phyloP scores from a whole-genome alignment of 2,888 invertebrate genomes.

The Prosapia bicincta region DNA sequence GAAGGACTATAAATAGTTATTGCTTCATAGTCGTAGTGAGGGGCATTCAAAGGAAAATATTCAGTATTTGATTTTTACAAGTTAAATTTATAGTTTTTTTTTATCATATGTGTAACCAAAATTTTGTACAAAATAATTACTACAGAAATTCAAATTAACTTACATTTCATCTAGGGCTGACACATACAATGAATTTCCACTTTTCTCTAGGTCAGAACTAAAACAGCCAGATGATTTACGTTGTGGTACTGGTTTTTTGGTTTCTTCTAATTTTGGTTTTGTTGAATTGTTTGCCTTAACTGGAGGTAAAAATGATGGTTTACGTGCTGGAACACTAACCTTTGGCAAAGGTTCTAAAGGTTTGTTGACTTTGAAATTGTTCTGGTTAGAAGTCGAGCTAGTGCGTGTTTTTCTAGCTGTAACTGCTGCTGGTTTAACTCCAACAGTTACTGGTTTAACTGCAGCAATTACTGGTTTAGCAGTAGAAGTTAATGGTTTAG shows the following conservation, averaged over 20 bases:
- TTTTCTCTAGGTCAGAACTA: slow-evolving; percentile 32
- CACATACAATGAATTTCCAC: slow-evolving; percentile 35
- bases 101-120: too few relatives aligned
- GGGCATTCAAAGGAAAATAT: too few relatives aligned
- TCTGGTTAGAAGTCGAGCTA: background rate
- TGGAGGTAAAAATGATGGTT: background rate
- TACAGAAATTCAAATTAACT: slow-evolving; percentile 14
- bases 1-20: too few relatives aligned
- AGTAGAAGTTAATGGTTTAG: background rate
- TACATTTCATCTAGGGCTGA: slow-evolving; percentile 35
- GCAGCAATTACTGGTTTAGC: background rate
- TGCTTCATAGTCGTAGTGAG: too few relatives aligned
- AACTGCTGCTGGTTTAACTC: background rate
- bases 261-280: slow-evolving; percentile 18
- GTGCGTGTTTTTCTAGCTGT: slow-evolving; percentile 3
- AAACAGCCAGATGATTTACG: slow-evolving; percentile 32
- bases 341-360: background rate
- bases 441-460: too few relatives aligned
- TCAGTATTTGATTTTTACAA: too few relatives aligned
- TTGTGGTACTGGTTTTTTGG: slow-evolving; percentile 45
- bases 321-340: background rate
- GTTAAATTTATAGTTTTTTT: too few relatives aligned
- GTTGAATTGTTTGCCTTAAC: background rate
- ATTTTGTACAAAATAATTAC: too few relatives aligned
- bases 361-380: background rate